A percentile compares a stretch with the other conserved stretches of the same genome.
Conservation (phyloP, 2,797 vertebrate genomes). For the Luscinia megarhynchos region DNA sequence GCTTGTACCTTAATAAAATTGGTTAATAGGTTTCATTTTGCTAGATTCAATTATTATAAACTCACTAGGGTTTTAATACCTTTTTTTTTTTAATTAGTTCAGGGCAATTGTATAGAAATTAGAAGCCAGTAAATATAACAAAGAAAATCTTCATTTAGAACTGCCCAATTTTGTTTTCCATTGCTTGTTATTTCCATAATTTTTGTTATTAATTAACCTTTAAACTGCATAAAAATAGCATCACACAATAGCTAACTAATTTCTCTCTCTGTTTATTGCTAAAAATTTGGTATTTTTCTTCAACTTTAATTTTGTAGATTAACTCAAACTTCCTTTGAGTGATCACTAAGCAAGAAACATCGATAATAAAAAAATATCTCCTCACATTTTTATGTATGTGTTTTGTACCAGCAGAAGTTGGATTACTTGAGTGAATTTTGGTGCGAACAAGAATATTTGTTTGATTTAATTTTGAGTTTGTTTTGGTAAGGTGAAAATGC, state of each 20-base stretch:
- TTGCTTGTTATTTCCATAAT: neutral
- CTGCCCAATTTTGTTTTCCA: neutral
- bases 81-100: neutral
- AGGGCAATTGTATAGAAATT: neutral
- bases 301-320: neutral
- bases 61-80: neutral
- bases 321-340: neutral
- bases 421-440: neutral
- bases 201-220: neutral
- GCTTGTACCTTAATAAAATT: neutral
- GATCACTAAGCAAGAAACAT: neutral
- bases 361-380: neutral
- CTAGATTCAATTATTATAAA: neutral
- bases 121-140: neutral
- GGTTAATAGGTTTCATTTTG: neutral
- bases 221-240: neutral
- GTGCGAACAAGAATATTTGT: neutral
- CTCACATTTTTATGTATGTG: neutral
- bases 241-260: neutral
- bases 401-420: neutral
- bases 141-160: neutral
- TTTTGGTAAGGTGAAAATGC: neutral
- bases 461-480: neutral
- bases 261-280: neutral
- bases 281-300: neutral